Conservation (phyloP, 1,140 invertebrate genomes). For the Bombus soroeensis region DNA sequence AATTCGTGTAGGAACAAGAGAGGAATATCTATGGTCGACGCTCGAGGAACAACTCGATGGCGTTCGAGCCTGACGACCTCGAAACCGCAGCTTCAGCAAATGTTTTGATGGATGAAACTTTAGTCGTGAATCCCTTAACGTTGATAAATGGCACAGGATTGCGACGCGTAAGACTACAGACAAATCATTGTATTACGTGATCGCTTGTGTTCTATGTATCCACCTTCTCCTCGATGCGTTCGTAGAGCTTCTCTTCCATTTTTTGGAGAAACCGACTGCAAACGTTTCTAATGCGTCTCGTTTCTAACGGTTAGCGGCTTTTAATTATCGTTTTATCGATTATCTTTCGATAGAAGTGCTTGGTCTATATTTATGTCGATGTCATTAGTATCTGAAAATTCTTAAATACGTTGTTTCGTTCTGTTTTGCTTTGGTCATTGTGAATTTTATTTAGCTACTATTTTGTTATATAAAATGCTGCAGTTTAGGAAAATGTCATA, state of each 20-base stretch:
- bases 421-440: background rate
- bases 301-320: background rate
- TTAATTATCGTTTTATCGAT: background rate
- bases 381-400: background rate
- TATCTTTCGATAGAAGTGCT: slow-evolving; percentile 20
- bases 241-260: slow-evolving; percentile 11
- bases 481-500: background rate
- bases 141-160: slow-evolving; percentile 37
- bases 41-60: slow-evolving; percentile 54
- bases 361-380: background rate
- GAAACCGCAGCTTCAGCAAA: slow-evolving; percentile 55
- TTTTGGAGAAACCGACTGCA: background rate
- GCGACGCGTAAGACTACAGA: slow-evolving; percentile 53
- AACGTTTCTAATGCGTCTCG: background rate
- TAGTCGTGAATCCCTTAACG: slow-evolving; percentile 51
- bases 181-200: slow-evolving; percentile 27
- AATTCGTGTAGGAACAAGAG: slow-evolving; percentile 51
- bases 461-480: background rate
- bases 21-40: slow-evolving; percentile 41
- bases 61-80: slow-evolving; percentile 55
- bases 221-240: background rate
- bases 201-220: slow-evolving; percentile 24
- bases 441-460: background rate
- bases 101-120: slow-evolving; percentile 44
- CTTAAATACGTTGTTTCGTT: background rate